Evolutionary conservation across 2,797 vertebrate species (phyloP), one percentile per base, ranked within the genome.

Genomic region (Gorsachius magnificus): DNA sequence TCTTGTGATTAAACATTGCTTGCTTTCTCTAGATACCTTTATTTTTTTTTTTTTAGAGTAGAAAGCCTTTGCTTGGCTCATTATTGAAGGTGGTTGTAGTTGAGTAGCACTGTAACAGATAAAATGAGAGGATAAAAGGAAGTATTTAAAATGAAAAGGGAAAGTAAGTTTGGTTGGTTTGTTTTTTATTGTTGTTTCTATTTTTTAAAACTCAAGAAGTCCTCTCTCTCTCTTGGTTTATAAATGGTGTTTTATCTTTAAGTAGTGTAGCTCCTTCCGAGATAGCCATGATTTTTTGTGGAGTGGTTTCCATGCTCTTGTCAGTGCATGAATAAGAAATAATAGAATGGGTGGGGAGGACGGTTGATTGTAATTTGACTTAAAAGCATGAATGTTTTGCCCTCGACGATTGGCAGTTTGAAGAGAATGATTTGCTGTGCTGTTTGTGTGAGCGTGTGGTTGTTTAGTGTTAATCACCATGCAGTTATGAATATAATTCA

Each of bases 401-500:
- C 91, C 91, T 96, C 86, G 66, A 5, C 26, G 43, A 95, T 87
- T 94, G 96, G 87, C 88, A 96, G 87, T 54, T 79, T 95, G 95
- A 95, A 96, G 95, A 96, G 94, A 96, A 86, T 89, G 90, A 92
- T 97, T 94, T 94, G 78, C 77, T 93, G 91, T 89, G 89, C 78
- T 96, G 94, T 95, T 97, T 95, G 95, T 96, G 70, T 95, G 93
- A 96, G 91, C 0, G 20, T 36, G 77, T 46, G 51, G 43, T 91
- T 96, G 93, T 94, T 93, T 93, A 13, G 85, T 82, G 82, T 97
- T 97, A 97, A 97, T 97, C 97, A 97, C 71, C 91, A 60, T 61
- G 85, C 81, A 97, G 96, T 96, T 97, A 96, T 89, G 93, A 95
- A 76, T 77, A 77, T 84, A 95, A 96, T 93, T 93, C 79, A 88